Evolutionary conservation across 2,113 vertebrate species (phyloP).

Genomic region (Proterorhinus semilunaris): DNA sequence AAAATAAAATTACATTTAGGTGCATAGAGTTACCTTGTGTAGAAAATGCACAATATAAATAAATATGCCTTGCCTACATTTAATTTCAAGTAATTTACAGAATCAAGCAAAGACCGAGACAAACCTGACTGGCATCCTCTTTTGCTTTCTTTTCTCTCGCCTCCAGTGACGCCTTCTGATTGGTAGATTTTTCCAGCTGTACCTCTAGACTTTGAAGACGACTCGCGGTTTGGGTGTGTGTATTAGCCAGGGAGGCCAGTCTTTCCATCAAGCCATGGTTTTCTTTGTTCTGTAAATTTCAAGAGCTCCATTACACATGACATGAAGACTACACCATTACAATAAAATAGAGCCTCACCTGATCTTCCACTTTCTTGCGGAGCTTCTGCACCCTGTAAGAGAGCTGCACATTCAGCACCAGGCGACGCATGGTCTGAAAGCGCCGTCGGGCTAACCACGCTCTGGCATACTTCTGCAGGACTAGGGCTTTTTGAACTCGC

Average conservation of each 20-base stretch:
- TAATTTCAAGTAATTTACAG: not conserved
- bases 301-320: not conserved
- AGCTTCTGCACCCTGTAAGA: conserved; percentile 91
- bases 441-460: conserved; percentile 92
- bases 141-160: conserved; percentile 79
- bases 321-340: not conserved
- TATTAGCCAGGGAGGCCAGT: conserved; percentile 80
- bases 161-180: conserved; percentile 75
- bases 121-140: conserved; percentile 81
- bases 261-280: conserved; percentile 88
- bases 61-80: not conserved
- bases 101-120: conserved; percentile 21
- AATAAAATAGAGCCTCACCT: conserved; percentile 73
- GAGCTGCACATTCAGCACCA: conserved; percentile 93
- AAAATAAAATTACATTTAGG: not conserved
- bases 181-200: conserved; percentile 80
- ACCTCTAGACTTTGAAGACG: conserved; percentile 83
- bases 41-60: no score
- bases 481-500: conserved; percentile 87
- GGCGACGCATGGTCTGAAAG: conserved; percentile 89
- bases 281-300: conserved; percentile 82
- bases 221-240: conserved; percentile 75
- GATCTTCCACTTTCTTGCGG: conserved; percentile 90
- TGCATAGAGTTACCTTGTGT: not conserved
- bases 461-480: conserved; percentile 91